A percentile compares a stretch with the other conserved stretches of the same genome.
phyloP scores from a whole-genome alignment of 2,888 invertebrate genomes.

The Pseudococcus jackbeardsleyi region DNA sequence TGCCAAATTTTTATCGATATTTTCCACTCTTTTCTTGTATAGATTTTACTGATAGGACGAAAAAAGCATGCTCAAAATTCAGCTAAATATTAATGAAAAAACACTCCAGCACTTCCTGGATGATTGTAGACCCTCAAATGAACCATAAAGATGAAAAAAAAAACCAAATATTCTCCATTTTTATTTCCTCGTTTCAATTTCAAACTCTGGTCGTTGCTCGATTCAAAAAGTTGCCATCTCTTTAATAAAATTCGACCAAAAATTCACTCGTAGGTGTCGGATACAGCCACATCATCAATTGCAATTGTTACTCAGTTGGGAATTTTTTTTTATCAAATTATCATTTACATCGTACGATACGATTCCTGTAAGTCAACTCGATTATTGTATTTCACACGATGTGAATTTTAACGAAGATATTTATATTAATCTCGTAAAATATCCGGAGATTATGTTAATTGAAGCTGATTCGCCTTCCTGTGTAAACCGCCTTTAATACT shows the following conservation, averaged over 20 bases:
- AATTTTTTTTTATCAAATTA: slow-evolving; percentile 11
- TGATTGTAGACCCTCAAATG: too few species aligned
- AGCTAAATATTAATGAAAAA: too few species aligned
- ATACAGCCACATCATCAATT: neutral
- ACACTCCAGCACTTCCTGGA: too few species aligned
- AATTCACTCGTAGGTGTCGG: slow-evolving; percentile 5
- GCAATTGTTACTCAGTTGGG: neutral
- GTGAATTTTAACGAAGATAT: slow-evolving; percentile 29
- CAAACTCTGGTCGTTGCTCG: too few species aligned
- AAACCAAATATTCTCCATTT: too few species aligned
- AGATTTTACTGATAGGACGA: too few species aligned
- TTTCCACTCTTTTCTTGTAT: too few species aligned
- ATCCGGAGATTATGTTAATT: slow-evolving; percentile 21
- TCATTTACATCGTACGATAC: neutral
- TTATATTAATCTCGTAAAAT: slow-evolving; percentile 14
- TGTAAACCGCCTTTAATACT: neutral
- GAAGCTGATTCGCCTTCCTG: slow-evolving; percentile 20
- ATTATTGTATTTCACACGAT: slow-evolving; percentile 22
- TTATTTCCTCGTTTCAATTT: too few species aligned
- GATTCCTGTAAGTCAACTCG: neutral
- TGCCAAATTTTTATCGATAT: too few species aligned
- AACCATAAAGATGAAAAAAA: too few species aligned
- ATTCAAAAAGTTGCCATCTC: neutral
- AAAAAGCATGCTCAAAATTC: too few species aligned
- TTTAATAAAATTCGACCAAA: neutral